phyloP scores from a whole-genome alignment of 2,113 vertebrate genomes.

The Pterocles gutturalis region DNA sequence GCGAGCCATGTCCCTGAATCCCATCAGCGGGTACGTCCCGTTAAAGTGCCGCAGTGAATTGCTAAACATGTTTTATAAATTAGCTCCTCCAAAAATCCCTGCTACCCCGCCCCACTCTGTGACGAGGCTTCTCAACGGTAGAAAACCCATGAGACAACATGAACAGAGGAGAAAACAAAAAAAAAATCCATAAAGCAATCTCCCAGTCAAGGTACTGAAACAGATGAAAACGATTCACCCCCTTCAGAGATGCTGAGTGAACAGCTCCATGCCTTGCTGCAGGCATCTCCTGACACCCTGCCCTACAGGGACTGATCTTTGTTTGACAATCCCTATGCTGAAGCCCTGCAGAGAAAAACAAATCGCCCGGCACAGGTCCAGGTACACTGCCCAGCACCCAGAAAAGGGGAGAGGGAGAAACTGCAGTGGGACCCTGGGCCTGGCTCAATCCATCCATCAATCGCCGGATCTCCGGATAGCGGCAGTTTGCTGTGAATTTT shows the following conservation, averaged over 20 bases:
- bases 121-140: background rate
- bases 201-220: background rate
- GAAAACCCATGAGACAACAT: background rate
- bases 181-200: accelerated
- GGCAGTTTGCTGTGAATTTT: background rate
- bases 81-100: background rate
- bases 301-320: background rate
- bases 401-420: background rate
- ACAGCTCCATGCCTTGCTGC: background rate
- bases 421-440: accelerated
- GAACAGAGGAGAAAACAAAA: background rate
- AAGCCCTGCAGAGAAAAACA: background rate
- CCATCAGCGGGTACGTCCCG: accelerated
- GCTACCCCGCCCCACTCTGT: background rate
- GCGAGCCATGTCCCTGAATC: background rate
- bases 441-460: background rate
- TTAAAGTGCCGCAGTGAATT: background rate
- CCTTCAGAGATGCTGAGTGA: background rate
- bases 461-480: background rate
- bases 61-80: background rate
- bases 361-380: background rate
- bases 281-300: accelerated
- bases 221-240: background rate
- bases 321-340: background rate
- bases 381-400: background rate